Base-by-base conservation (phyloP, 2,113 vertebrate species). In the Helogale parvula region DNA sequence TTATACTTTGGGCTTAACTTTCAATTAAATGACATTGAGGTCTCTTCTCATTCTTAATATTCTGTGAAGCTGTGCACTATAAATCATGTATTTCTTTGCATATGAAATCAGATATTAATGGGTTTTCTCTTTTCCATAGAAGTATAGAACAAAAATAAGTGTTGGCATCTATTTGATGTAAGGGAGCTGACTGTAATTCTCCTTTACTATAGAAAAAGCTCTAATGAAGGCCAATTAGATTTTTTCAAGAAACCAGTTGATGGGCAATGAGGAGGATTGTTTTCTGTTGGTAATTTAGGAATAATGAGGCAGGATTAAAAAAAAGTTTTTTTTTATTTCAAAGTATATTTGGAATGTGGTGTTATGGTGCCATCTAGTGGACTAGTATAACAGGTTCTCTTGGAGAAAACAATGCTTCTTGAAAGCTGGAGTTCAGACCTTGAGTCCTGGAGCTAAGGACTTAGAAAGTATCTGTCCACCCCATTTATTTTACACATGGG, bases 311-410 rank as follows among this genome's bases (percentile, higher is more conserved):
- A 9, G 1, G 2, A 17, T 50, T 50, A 9, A 19, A 80, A 68
- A 17, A 25, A 47, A 41, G 4, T 38, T 38, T 38, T 38, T 38
- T 38, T 38, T 41, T 47, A 65, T 38, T 31, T 45, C 2, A 23
- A 31, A 86, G 23, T 89, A 5, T 95, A 84, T 84, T 93, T 93
- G 1, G 1, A 77, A 57, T 21, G 1, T 50, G 31, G 33, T 94
- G 47, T 86, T 97, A 57, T 91, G 92, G 85, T 98, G 98, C 98
- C 98, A 98, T 96, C 98, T 98, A 97, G 98, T 97, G 98, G 97
- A 66, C 3, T 33, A 27, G 31, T 80, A 2, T 95, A 38, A 41
- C 57, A 93, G 19, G 38, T 95, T 50, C 29, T 80, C 21, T 57
- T 27, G 12, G 66, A 33, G 31, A 7, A 68, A 45, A 92, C 45